phyloP scores from a whole-genome alignment of 2,113 vertebrate genomes.

The Callorhinus ursinus region DNA sequence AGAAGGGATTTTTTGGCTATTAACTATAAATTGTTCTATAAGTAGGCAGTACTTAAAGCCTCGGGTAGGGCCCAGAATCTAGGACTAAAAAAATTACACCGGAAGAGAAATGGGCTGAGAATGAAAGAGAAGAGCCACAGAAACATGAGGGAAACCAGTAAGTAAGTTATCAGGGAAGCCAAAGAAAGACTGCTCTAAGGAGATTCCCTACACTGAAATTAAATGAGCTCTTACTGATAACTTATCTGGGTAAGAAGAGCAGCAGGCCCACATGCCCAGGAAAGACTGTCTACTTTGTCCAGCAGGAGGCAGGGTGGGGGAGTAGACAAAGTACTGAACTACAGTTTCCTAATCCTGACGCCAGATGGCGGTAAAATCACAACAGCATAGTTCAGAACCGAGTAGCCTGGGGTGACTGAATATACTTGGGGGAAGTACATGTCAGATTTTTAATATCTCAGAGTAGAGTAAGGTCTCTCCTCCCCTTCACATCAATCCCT shows the following conservation, averaged over 20 bases:
- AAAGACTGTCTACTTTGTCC: not conserved
- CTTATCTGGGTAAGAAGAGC: not conserved
- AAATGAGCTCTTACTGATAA: not conserved
- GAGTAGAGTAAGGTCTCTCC: not conserved
- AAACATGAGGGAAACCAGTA: not conserved
- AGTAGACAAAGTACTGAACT: not conserved
- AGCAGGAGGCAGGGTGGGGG: not conserved
- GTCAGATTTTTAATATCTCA: not conserved
- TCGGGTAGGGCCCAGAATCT: not conserved
- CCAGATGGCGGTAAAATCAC: conserved; percentile 70
- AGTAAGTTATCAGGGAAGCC: not conserved
- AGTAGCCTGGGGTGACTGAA: not conserved
- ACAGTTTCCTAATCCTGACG: conserved; percentile 53
- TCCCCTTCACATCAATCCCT: not conserved
- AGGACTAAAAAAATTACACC: not conserved
- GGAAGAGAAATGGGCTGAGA: not conserved
- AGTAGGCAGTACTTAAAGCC: not conserved
- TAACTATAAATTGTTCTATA: not conserved
- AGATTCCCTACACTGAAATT: not conserved
- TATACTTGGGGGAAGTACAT: not conserved
- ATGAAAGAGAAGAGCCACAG: not conserved
- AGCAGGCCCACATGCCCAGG: not conserved
- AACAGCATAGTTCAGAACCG: not conserved
- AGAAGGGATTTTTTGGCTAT: not conserved
- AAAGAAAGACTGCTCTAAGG: not conserved